Conservation (phyloP, 1,140 invertebrate genomes). For the Antheraea mylitta region DNA sequence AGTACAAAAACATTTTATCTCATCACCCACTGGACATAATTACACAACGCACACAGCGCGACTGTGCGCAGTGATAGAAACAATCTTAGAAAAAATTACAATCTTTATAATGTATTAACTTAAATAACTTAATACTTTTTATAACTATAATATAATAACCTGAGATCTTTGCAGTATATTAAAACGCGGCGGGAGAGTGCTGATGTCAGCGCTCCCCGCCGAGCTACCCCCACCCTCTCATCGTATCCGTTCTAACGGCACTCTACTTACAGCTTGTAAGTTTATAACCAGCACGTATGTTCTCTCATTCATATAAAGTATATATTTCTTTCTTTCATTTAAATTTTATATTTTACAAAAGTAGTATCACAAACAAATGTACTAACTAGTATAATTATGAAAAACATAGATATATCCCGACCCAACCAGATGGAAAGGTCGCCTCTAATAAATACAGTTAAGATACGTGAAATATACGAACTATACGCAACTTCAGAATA, state of each 20-base stretch:
- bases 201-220: constrained; percentile 30
- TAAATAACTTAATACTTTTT: constrained; percentile 79
- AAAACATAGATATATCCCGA: constrained; percentile 60
- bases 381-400: constrained; percentile 35
- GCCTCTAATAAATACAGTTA: constrained; percentile 74
- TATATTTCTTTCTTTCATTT: constrained; percentile 65
- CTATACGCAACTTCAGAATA: constrained; percentile 73
- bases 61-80: constrained; percentile 59
- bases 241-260: constrained; percentile 10
- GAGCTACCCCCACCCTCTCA: constrained; percentile 28
- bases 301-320: constrained; percentile 62
- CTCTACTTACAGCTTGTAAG: constrained; percentile 52
- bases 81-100: constrained; percentile 76
- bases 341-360: constrained; percentile 77
- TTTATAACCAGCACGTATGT: constrained; percentile 57
- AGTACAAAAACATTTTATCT: constrained; percentile 51
- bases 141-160: constrained; percentile 75
- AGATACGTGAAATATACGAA: constrained; percentile 66
- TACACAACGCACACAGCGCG: constrained; percentile 27
- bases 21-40: constrained; percentile 56
- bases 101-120: constrained; percentile 69
- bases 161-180: constrained; percentile 74
- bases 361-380: constrained; percentile 79
- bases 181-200: constrained; percentile 12
- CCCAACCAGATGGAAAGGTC: constrained; percentile 40